Percentiles rank a stretch among this genome's conserved stretches.
phyloP scores from a whole-genome alignment of 2,797 vertebrate species.

The Cuculus canorus region DNA sequence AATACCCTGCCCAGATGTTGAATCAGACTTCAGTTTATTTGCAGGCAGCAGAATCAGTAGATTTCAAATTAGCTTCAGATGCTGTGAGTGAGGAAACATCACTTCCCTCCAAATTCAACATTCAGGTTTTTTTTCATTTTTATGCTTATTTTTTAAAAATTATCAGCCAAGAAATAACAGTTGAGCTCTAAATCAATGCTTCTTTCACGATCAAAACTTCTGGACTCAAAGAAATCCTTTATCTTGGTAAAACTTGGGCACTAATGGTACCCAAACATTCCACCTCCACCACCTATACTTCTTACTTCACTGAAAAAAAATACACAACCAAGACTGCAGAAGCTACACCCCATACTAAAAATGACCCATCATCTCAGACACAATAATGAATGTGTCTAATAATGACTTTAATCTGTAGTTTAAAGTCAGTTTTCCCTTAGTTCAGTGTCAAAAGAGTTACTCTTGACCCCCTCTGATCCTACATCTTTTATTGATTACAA shows the following conservation, averaged over 20 bases:
- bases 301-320: background rate
- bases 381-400: background rate
- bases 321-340: background rate
- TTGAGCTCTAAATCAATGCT: background rate
- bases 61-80: constrained; percentile 74
- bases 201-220: constrained; percentile 1
- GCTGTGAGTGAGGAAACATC: constrained; percentile 41
- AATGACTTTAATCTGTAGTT: background rate
- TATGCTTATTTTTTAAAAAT: background rate
- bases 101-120: constrained; percentile 68
- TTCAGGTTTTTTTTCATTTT: constrained; percentile 36
- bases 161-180: background rate
- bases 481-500: background rate
- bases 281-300: background rate
- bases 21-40: constrained; percentile 68
- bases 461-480: background rate
- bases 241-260: background rate
- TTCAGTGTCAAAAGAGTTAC: background rate
- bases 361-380: background rate
- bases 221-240: constrained; percentile 3
- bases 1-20: constrained; percentile 66
- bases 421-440: background rate
- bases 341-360: background rate
- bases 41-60: constrained; percentile 63
- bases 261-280: background rate